Percentiles rank a stretch among this genome's conserved stretches.
Conservation (phyloP, 2,113 vertebrate genomes). For the Nanorana parkeri region DNA sequence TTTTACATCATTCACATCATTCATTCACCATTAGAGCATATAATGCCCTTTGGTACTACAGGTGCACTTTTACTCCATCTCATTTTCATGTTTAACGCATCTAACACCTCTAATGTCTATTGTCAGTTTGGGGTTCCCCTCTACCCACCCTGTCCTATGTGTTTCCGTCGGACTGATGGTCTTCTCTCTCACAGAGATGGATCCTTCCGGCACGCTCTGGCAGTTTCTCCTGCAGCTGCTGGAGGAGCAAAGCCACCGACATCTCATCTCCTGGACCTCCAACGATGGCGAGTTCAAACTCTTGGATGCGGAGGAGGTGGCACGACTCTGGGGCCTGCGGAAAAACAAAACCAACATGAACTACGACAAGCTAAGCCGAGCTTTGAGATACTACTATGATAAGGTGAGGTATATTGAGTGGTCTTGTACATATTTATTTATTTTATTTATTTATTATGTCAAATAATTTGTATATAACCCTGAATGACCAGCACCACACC, state of each 20-base stretch:
- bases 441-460: no score
- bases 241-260: slow-evolving; percentile 83
- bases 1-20: no score
- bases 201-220: slow-evolving; percentile 91
- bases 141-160: no score
- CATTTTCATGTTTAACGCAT: no score
- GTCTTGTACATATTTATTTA: no score
- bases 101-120: no score
- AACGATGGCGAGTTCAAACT: slow-evolving; percentile 89
- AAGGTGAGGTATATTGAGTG: slow-evolving; percentile 55
- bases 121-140: no score
- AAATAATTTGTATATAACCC: no score
- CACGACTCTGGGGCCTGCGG: slow-evolving; percentile 87
- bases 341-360: slow-evolving; percentile 96
- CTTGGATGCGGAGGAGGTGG: slow-evolving; percentile 87
- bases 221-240: slow-evolving; percentile 90
- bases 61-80: no score
- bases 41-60: no score
- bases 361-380: slow-evolving; percentile 75
- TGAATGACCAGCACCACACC: no score
- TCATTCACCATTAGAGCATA: no score
- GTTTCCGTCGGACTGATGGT: not conserved
- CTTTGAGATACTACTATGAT: slow-evolving; percentile 56
- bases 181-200: slow-evolving; percentile 75
- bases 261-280: slow-evolving; percentile 89